A percentile compares a stretch with the other conserved stretches of the same genome.
Evolutionary conservation across 2,888 invertebrate species (phyloP).

Genomic region (Venusia cambrica): DNA sequence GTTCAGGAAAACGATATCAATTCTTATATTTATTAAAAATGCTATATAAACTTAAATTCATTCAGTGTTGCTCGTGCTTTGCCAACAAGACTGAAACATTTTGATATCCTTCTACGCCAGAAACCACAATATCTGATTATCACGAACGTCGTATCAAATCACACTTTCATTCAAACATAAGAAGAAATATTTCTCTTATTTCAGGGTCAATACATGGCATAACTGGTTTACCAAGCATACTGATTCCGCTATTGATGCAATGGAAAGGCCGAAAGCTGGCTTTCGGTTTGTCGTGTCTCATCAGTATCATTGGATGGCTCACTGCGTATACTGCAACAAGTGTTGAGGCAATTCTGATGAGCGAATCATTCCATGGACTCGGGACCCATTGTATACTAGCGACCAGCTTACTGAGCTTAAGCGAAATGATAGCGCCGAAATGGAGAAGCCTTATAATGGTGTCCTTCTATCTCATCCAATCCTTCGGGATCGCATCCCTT

Average conservation of each 20-base stretch:
- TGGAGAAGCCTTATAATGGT: conserved; percentile 15
- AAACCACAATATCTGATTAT: too few relatives aligned
- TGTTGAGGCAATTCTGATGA: conserved; percentile 17
- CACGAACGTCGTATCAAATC: too few relatives aligned
- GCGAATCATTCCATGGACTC: conserved; percentile 29
- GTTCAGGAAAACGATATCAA: too few relatives aligned
- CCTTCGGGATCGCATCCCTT: conserved; percentile 12
- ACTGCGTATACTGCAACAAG: conserved; percentile 18
- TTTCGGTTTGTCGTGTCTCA: conserved; percentile 26
- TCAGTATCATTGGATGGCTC: conserved; percentile 27
- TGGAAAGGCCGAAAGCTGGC: conserved; percentile 30
- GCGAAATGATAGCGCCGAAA: conserved; percentile 22
- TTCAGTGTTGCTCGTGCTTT: too few relatives aligned
- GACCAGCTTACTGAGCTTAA: conserved; percentile 16
- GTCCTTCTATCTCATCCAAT: conserved; percentile 6
- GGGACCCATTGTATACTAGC: conserved; percentile 16
- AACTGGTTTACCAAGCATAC: conserved; percentile 29
- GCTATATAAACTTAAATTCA: too few relatives aligned
- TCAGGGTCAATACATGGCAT: conserved; percentile 34
- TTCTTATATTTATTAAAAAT: too few relatives aligned
- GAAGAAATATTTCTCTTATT: conserved; percentile 9
- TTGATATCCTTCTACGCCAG: too few relatives aligned
- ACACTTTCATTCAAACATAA: too few relatives aligned
- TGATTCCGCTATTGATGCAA: conserved; percentile 34
- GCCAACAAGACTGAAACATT: too few relatives aligned